These are phyloP conservation scores for Nettapus auritus DNA, from an alignment of 2,113 vertebrate genomes.

Conservation along the genomic window DNA sequence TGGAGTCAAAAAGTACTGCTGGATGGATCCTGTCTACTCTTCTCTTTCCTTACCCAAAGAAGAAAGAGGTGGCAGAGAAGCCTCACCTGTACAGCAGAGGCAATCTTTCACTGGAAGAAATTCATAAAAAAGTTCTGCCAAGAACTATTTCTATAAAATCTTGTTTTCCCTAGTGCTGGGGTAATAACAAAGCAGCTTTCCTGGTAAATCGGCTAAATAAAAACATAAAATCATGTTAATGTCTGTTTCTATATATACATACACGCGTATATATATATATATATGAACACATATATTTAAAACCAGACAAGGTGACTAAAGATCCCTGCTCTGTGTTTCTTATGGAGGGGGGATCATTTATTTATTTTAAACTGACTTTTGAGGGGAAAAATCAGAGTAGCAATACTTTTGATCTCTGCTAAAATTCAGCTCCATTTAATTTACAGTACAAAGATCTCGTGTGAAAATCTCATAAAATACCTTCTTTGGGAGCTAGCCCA, in stretches of 20 bases:
- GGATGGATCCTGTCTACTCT: not conserved
- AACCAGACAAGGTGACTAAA: not conserved
- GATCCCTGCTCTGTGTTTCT: not conserved
- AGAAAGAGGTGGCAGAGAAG: no score
- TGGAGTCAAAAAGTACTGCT: not conserved
- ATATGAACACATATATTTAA: not conserved
- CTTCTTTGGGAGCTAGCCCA: no score
- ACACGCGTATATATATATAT: not conserved
- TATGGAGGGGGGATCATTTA: not conserved
- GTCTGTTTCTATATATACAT: not conserved
- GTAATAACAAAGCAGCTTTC: not conserved
- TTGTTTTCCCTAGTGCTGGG: not conserved
- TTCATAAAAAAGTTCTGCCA: not conserved
- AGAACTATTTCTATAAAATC: not conserved
- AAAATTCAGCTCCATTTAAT: not conserved
- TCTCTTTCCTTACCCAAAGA: rapidly evolving
- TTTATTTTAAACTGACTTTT: not conserved
- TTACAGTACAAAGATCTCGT: not conserved
- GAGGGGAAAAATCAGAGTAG: rapidly evolving
- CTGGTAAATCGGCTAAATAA: not conserved
- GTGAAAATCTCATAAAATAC: rapidly evolving
- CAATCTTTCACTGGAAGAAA: not conserved
- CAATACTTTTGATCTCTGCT: not conserved
- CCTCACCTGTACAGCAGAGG: rapidly evolving
- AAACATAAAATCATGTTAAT: not conserved